Evolutionary conservation across 1,140 invertebrate species (phyloP), one percentile per base, ranked within the genome.

Genomic region (Protaetia brevitarsis): DNA sequence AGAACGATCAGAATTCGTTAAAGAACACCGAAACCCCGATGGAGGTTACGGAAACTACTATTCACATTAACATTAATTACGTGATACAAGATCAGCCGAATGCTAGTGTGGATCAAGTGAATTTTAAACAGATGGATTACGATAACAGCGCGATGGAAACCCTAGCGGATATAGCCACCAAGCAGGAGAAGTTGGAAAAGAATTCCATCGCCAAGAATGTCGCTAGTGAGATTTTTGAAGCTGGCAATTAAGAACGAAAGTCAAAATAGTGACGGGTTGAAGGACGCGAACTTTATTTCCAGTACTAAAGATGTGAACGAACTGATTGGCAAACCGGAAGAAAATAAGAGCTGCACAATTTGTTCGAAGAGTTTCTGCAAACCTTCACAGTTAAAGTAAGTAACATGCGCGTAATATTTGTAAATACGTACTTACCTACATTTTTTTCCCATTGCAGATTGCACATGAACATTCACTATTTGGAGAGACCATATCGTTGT

Each of bases 381-480:
- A 80, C 89, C 92, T 56, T 91, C 92, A 73, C 95, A 97, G 77
- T 80, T 98, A 67, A 85, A 88, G 76, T 77, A 68, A 71, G 69
- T 67, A 36, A 51, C 6, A 51, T 8, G 6, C 16, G 6, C 6
- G 10, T 34, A 16, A 34, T 29, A 16, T 13, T 34, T 34, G 21
- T 34, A 31, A 5, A 30, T n/a, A 30, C 11, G 30, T 30, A 16
- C 2, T 58, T 37, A 13, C 5, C 28, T 58, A n/a, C 13, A 13
- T 57, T 2, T 37, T 11, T 64, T 67, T 7, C 27, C 37, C 3
- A 66, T 74, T 75, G 59, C 57, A 77, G 77, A 63, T 82, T 97
- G 57, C 96, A 98, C 80, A 90, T 96, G 76, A 97, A 97, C 79
- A 96, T 96, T 73, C 96, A 98, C 79, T 96, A 95, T 73, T 90